Conservation (phyloP, 2,113 vertebrate genomes). For the Trochalopteron elliotii region DNA sequence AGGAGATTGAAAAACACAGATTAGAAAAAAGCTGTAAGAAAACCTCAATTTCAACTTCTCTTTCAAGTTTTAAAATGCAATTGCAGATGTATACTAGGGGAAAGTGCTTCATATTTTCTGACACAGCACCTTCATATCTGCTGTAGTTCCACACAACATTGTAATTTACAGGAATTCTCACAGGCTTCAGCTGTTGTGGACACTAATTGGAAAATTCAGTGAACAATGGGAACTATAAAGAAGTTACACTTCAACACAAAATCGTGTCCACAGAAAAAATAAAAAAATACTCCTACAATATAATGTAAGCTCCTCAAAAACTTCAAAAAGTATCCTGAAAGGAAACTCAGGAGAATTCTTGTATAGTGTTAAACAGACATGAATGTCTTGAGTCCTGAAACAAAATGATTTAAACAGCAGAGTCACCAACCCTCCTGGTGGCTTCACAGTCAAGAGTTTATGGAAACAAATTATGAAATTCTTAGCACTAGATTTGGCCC, state of each 20-base stretch:
- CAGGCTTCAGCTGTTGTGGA: conserved; percentile 46
- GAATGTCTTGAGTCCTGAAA: background rate
- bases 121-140: conserved; percentile 43
- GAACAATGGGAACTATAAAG: conserved; percentile 57
- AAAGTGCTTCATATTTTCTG: conserved; percentile 40
- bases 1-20: conserved; percentile 61
- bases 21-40: conserved; percentile 35
- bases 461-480: background rate
- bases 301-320: background rate
- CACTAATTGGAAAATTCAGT: conserved; percentile 68
- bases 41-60: conserved; percentile 3
- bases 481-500: background rate
- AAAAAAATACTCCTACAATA: background rate
- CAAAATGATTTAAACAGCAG: background rate
- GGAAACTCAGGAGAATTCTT: background rate
- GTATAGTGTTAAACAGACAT: background rate
- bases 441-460: background rate
- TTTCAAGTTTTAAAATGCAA: conserved; percentile 29
- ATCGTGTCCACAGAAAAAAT: conserved; percentile 11
- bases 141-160: conserved; percentile 21
- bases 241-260: conserved; percentile 59
- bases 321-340: background rate
- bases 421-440: background rate
- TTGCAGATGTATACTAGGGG: background rate
- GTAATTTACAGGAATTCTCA: conserved; percentile 61